Conservation (phyloP, 2,888 invertebrate genomes). For the Yponomeuta malinellus region DNA sequence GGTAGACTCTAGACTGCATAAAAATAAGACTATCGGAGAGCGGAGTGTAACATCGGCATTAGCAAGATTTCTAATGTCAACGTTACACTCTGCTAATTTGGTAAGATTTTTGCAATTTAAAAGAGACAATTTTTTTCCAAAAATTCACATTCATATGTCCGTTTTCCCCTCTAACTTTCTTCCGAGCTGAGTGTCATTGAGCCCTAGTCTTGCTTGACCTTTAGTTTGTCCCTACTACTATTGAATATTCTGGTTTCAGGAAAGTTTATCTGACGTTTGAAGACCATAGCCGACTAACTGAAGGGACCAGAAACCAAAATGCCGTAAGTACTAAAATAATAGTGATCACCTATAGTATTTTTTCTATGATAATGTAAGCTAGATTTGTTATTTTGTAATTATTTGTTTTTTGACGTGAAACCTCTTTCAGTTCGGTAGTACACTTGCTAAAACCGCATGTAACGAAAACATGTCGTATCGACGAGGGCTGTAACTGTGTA, state of each 20-base stretch:
- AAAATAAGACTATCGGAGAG: background rate
- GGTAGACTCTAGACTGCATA: too few species aligned
- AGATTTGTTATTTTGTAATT: background rate
- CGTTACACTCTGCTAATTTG: too few species aligned
- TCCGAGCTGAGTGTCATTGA: too few species aligned
- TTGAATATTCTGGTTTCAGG: conserved; percentile 57
- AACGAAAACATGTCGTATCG: background rate
- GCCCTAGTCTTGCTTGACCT: too few species aligned
- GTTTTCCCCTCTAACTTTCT: too few species aligned
- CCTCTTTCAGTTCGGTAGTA: background rate
- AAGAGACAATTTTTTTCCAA: too few species aligned
- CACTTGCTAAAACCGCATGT: background rate
- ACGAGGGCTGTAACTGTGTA: background rate
- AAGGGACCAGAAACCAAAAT: background rate
- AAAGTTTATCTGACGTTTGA: conserved; percentile 82
- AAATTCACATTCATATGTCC: too few species aligned
- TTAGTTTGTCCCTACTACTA: background rate
- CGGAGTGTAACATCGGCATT: background rate
- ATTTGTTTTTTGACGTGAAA: too few species aligned
- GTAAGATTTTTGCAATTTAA: too few species aligned
- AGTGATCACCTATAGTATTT: background rate
- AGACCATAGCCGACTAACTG: conserved; percentile 35
- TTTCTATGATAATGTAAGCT: background rate
- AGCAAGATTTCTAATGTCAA: too few species aligned
- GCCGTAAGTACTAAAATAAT: background rate